Conservation (phyloP, 2,888 invertebrate species). For the Eilema depressum region DNA sequence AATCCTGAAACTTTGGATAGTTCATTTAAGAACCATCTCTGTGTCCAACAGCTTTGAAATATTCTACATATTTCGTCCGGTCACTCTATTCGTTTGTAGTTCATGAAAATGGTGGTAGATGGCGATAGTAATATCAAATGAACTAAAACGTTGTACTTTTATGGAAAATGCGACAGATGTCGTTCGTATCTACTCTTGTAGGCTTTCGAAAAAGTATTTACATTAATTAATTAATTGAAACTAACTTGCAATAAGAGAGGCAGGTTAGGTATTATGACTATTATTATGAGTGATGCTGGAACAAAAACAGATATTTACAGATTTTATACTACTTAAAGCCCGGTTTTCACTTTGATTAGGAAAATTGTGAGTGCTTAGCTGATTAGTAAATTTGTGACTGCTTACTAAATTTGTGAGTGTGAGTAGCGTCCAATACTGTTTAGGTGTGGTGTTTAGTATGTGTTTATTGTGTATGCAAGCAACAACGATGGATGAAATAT, state of each 20-base stretch:
- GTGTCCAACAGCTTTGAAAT: background rate
- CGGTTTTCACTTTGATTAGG: too few species aligned
- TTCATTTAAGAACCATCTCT: background rate
- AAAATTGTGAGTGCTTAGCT: too few species aligned
- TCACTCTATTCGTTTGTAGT: background rate
- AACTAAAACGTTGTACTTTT: background rate
- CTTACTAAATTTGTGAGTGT: too few species aligned
- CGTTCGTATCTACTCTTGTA: constrained; percentile 24
- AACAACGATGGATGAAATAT: too few species aligned
- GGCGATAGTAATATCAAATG: background rate
- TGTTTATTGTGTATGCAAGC: too few species aligned
- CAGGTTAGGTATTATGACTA: background rate
- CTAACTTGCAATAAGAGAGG: background rate
- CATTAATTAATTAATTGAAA: background rate
- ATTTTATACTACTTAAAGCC: background rate
- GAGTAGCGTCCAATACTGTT: too few species aligned
- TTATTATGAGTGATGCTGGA: background rate
- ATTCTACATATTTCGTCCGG: background rate
- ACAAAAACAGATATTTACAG: background rate
- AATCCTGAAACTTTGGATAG: background rate
- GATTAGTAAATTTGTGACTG: too few species aligned
- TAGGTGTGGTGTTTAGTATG: too few species aligned
- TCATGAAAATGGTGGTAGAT: background rate
- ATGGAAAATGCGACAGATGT: constrained; percentile 43
- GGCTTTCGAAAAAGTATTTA: too few species aligned